Percentiles rank a stretch among this genome's conserved stretches.
phyloP scores from a whole-genome alignment of 1,140 invertebrate genomes.

The Cydia pomonella region DNA sequence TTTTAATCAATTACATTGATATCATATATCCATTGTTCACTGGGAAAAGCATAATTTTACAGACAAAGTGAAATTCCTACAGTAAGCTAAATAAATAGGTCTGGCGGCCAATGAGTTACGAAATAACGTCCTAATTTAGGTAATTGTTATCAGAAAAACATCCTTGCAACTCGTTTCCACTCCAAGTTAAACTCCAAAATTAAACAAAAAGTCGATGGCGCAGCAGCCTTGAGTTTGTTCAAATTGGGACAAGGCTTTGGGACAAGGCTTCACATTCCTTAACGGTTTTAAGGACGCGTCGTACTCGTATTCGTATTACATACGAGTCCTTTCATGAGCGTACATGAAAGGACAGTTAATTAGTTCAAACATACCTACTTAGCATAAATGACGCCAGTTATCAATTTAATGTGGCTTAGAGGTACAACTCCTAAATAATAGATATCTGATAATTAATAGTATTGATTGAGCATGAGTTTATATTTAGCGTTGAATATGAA shows the following conservation, averaged over 20 bases:
- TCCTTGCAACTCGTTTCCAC: not conserved
- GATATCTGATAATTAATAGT: too few species aligned
- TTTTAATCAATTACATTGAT: too few species aligned
- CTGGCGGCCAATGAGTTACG: not conserved
- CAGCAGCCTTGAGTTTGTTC: not conserved
- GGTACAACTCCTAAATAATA: too few species aligned
- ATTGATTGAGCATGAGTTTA: too few species aligned
- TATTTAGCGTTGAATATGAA: too few species aligned
- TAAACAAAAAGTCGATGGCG: not conserved
- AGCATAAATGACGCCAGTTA: too few species aligned
- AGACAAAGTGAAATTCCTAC: too few species aligned
- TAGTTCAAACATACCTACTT: too few species aligned
- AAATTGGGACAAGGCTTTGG: constrained; percentile 8
- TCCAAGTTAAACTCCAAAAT: not conserved
- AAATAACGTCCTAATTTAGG: not conserved
- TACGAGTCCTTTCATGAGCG: too few species aligned
- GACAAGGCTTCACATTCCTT: not conserved
- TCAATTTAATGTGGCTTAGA: too few species aligned
- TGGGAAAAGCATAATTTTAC: not conserved
- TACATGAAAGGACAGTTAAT: not conserved
- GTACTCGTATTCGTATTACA: too few species aligned
- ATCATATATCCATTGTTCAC: not conserved
- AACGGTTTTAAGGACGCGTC: not conserved
- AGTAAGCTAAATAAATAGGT: too few species aligned
- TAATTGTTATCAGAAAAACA: not conserved